A percentile compares a stretch with the other conserved stretches of the same genome.
phyloP scores from a whole-genome alignment of 2,888 invertebrate genomes.

The Acronicta aceris region DNA sequence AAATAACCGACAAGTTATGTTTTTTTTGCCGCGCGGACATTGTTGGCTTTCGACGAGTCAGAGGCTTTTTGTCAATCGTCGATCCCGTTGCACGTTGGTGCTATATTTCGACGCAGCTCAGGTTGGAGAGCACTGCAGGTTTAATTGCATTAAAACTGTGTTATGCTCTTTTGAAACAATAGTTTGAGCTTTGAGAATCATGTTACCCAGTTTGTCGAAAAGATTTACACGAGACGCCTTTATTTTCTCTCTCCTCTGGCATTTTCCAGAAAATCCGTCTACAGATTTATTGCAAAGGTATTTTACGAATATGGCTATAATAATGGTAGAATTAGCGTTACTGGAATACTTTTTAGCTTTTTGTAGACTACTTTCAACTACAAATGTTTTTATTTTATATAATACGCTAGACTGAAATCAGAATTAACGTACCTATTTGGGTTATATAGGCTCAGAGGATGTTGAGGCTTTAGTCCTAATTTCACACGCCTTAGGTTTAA shows the following conservation, averaged over 20 bases:
- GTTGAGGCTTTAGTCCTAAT: no score
- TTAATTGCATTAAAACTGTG: conserved; percentile 12
- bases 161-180: conserved; percentile 25
- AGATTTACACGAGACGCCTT: conserved; percentile 15
- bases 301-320: not conserved
- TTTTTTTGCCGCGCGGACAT: conserved; percentile 53
- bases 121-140: conserved; percentile 16
- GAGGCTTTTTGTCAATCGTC: conserved; percentile 64
- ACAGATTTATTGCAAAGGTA: not conserved
- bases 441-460: no score
- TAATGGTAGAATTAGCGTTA: no score
- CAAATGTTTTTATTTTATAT: no score
- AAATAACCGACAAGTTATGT: conserved; percentile 60
- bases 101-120: conserved; percentile 39
- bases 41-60: conserved; percentile 35
- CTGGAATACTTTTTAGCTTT: no score
- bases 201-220: conserved; percentile 7
- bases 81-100: conserved; percentile 58
- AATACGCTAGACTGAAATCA: no score
- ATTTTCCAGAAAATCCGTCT: not conserved
- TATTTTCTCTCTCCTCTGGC: not conserved
- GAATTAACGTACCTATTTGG: no score
- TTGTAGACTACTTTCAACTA: no score
- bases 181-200: conserved; percentile 10
- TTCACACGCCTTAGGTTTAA: no score